Base-by-base conservation (phyloP, 1,140 invertebrate genomes). In the Drosophila lacteicornis region DNA sequence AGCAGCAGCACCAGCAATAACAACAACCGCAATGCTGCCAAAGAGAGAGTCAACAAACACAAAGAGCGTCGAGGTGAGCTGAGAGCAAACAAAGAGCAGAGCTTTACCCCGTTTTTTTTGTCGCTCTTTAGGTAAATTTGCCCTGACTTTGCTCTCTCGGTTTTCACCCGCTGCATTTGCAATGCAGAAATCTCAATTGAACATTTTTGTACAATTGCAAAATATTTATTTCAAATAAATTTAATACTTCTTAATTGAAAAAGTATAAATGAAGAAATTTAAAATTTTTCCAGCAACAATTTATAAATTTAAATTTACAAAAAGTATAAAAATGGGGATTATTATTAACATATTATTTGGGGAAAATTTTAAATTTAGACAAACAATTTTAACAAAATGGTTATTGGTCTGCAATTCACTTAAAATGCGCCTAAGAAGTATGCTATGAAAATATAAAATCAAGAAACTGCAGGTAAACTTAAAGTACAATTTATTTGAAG, bases 181-280 rank as follows among this genome's bases (percentile, higher is more conserved):
- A 62, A 53, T 75, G 46, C 50, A 66, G 45, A 67, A 68, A 68
- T 59, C 53, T 58, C 49, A 75, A 69, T 75, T 53, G 51, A 57
- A 49, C 45, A 40, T 43, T 43, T 45, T 45, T 33, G 33, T 49
- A 36, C 33, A 58, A 45, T 27, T 12, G 17, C 6, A 67, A n/a
- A 60, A 38, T 36, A 33, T 36, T 36, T 36, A 36, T 36, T 36
- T 33, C 33, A 11, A 33, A 33, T 19, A 19, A 19, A 19, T 19
- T 1, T 19, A 19, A 19, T 8, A 33, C 1, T 33, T 33, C 7
- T 9, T 7, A 9, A 33, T 1, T 5, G 11, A 47, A 11, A 11
- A 47, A 25, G 13, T 15, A 5, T 22, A 0, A 22, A 22, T 22
- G 1, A 15, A 7, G 25, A 2, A 15, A 4, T 38, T 2, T 4